phyloP scores from a whole-genome alignment of 1,140 invertebrate species.

The Pantala flavescens region DNA sequence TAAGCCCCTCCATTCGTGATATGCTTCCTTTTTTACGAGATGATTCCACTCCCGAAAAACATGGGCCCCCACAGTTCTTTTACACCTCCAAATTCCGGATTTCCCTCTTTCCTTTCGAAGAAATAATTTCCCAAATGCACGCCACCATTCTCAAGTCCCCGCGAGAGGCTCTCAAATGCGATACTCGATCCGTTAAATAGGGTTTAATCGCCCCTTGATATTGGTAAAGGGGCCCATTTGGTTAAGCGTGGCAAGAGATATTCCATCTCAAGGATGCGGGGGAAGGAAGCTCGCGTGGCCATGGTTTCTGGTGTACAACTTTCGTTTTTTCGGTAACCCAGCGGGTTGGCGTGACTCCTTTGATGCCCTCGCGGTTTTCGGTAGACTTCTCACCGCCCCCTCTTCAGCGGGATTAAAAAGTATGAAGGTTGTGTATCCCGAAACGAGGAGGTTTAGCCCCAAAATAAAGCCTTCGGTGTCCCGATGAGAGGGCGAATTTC shows the following conservation, averaged over 20 bases:
- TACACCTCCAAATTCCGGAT: neutral
- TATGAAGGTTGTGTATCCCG: no score
- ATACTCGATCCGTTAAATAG: neutral
- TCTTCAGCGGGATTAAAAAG: no score
- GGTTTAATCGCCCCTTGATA: neutral
- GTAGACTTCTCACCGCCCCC: neutral
- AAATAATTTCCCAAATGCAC: neutral
- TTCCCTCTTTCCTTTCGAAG: neutral
- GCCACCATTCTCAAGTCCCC: neutral
- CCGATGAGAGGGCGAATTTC: no score
- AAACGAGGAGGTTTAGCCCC: no score
- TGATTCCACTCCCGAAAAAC: neutral
- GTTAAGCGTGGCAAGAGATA: neutral
- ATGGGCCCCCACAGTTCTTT: neutral
- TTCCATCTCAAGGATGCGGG: neutral
- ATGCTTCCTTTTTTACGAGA: neutral
- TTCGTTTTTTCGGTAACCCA: neutral
- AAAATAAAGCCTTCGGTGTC: no score
- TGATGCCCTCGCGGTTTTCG: neutral
- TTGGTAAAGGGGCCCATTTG: neutral
- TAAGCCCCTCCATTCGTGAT: neutral
- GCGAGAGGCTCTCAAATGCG: neutral
- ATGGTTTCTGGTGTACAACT: neutral
- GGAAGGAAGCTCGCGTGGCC: neutral
- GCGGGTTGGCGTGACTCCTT: neutral